Evolutionary conservation across 2,888 invertebrate genomes (phyloP).

Genomic region (Habrosyne pyritoides): DNA sequence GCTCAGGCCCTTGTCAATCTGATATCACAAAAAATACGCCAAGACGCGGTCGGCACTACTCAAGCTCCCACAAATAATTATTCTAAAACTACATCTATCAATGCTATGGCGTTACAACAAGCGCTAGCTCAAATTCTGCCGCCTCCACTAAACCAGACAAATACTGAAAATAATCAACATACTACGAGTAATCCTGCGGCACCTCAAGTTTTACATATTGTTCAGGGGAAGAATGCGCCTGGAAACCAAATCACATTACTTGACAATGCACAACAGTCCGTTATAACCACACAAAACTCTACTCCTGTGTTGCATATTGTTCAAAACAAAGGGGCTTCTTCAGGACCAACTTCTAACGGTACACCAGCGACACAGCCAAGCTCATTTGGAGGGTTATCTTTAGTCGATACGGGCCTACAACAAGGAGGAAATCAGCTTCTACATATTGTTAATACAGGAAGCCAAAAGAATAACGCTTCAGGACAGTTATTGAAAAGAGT

Average conservation of each 20-base stretch:
- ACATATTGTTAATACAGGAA: constrained; percentile 76
- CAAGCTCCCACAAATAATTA: constrained; percentile 53
- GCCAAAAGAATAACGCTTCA: constrained; percentile 62
- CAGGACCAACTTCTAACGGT: constrained; percentile 49
- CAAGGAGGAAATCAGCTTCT: constrained; percentile 76
- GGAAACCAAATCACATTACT: constrained; percentile 69
- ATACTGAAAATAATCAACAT: constrained; percentile 55
- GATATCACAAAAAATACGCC: constrained; percentile 77
- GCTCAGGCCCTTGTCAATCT: constrained; percentile 78
- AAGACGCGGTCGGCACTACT: constrained; percentile 41
- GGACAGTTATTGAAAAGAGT: constrained; percentile 76
- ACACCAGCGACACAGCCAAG: constrained; percentile 53
- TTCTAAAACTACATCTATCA: constrained; percentile 67
- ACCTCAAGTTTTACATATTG: constrained; percentile 75
- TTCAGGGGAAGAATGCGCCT: constrained; percentile 73
- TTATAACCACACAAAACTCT: constrained; percentile 63
- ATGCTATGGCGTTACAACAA: constrained; percentile 74
- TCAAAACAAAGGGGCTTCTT: constrained; percentile 62
- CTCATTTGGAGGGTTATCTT: constrained; percentile 67
- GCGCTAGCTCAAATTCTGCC: constrained; percentile 77
- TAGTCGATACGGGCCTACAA: constrained; percentile 72
- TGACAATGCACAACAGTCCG: constrained; percentile 70
- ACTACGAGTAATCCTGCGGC: constrained; percentile 42
- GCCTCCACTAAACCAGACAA: constrained; percentile 68
- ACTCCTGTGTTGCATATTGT: constrained; percentile 77